phyloP scores from a whole-genome alignment of 2,113 vertebrate genomes.

The Daboia siamensis region DNA sequence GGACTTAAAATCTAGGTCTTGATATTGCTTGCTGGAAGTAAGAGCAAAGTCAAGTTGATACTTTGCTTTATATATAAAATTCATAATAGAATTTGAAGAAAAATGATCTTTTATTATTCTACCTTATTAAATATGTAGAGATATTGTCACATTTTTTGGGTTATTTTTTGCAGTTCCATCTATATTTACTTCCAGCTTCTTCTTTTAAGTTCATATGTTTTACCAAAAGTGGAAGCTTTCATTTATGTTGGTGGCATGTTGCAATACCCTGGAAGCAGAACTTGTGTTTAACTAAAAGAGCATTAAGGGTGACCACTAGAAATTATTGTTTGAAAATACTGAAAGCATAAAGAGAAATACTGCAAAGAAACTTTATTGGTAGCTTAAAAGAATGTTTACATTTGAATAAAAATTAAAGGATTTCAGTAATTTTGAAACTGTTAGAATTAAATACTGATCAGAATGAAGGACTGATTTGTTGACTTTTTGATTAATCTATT shows the following conservation, averaged over 20 bases:
- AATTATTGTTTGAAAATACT: background rate
- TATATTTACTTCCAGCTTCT: background rate
- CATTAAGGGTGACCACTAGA: background rate
- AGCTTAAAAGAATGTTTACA: background rate
- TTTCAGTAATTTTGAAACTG: background rate
- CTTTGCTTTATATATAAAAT: constrained; percentile 15
- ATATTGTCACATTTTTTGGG: background rate
- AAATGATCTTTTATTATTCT: background rate
- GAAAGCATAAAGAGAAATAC: background rate
- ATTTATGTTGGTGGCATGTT: background rate
- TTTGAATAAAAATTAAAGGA: background rate
- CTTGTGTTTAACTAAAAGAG: background rate
- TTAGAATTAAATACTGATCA: background rate
- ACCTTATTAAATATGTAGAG: background rate
- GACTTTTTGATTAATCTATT: background rate
- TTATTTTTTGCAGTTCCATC: background rate
- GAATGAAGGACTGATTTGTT: background rate
- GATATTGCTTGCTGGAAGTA: constrained; percentile 6
- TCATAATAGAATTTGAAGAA: constrained; percentile 17
- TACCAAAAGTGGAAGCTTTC: background rate
- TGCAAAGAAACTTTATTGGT: background rate
- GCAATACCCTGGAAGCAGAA: background rate
- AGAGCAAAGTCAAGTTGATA: background rate
- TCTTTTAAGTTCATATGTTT: background rate
- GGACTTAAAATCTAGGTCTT: background rate